Percentiles rank a stretch among this genome's conserved stretches.
phyloP scores from a whole-genome alignment of 1,140 invertebrate genomes.

The Heliconius eleuchia region DNA sequence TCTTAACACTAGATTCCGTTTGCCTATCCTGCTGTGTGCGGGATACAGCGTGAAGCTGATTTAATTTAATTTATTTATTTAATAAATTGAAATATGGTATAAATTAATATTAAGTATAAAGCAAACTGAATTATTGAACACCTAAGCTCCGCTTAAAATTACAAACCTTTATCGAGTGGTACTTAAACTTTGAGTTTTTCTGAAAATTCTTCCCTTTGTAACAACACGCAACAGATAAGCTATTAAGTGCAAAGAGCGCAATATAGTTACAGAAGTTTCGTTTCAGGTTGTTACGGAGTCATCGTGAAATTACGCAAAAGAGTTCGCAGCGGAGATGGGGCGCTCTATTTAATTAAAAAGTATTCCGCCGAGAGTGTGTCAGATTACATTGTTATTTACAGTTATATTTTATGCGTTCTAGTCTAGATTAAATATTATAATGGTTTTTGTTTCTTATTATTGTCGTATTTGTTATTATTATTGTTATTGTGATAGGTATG shows the following conservation, averaged over 20 bases:
- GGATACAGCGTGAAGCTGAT: no score
- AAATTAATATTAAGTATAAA: no score
- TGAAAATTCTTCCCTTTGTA: constrained; percentile 1
- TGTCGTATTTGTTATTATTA: background rate
- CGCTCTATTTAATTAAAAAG: constrained; percentile 31
- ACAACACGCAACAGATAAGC: constrained; percentile 12
- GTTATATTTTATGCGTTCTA: background rate
- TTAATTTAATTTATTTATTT: no score
- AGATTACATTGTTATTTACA: constrained; percentile 22
- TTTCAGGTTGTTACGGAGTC: constrained; percentile 16
- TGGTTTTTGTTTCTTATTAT: background rate
- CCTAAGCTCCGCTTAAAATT: no score
- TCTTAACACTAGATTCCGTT: no score
- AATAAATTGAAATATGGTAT: no score
- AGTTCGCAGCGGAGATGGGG: constrained; percentile 18
- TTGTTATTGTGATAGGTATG: background rate
- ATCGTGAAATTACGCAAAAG: constrained; percentile 18
- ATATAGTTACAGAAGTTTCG: constrained; percentile 12
- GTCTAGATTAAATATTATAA: background rate
- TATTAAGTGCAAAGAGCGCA: constrained; percentile 20
- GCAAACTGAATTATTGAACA: no score
- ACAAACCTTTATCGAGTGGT: background rate
- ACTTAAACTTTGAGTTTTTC: background rate
- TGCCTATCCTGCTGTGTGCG: no score
- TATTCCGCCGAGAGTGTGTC: constrained; percentile 28